Base-by-base conservation (phyloP, 92 coral and sea anemone genomes). In the Actinostola sp. region DNA sequence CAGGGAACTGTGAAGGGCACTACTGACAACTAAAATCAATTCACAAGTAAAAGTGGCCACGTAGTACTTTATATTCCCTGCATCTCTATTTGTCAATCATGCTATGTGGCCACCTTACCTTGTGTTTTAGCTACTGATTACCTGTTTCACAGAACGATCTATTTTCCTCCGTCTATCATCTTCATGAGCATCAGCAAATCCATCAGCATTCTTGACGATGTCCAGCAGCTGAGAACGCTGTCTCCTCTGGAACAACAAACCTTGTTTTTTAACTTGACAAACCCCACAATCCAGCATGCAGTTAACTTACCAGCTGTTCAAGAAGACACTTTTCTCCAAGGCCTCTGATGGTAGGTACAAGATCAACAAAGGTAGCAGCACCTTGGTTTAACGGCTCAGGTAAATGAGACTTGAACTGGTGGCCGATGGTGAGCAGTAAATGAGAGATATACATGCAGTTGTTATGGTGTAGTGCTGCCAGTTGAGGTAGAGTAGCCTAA, bases 381-480 rank as follows among this genome's bases (percentile, higher is more conserved):
- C 93, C 89, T 74, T 82, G 86, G 67, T 88, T 88, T 52, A 94
- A 81, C 1, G 97, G 98, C 25, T 88, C 94, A 13, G 98, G 97
- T n/a, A 94, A 81, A 56, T 80, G 90, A 41, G 87, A 68, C 44
- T 90, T 83, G 85, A 94, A 92, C 78, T 94, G 98, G 45, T 91
- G 98, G 2, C 98, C 98, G 39, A 90, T 80, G 0, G 98, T 94
- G 8, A 94, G 86, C 29, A 94, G 92, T 61, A 89, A 91, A 76
- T 94, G 98, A 42, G 97, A 83, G 55, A 94, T 86, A 55, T 79
- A 94, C 98, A 94, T 94, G 48, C 97, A 94, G 91, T 94, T 94
- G 84, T 94, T 94, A 55, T 94, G 97, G 42, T 94, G 97, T 11
- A 94, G 69, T 24, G 98, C 98, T 12, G 98, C 83, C 42, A 92